These are phyloP conservation scores for Ochotona curzoniae DNA, from an alignment of 2,113 vertebrate species.

Conservation along the genomic window DNA sequence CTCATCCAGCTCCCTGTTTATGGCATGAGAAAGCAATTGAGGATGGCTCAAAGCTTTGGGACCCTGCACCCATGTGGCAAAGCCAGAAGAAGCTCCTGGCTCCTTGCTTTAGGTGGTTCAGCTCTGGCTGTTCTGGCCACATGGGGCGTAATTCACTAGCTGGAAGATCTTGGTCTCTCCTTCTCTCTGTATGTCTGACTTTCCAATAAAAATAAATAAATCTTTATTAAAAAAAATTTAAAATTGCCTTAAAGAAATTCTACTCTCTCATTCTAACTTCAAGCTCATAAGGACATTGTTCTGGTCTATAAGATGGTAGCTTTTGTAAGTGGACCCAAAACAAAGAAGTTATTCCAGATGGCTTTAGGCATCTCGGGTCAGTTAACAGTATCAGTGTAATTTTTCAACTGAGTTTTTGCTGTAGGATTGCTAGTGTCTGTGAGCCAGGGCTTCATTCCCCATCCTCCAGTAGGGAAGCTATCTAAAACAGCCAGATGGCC, in stretches of 20 bases:
- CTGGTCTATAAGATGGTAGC: neutral
- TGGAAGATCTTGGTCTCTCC: no score
- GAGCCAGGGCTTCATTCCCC: neutral
- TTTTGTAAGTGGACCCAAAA: neutral
- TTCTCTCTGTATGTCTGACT: no score
- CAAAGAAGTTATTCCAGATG: neutral
- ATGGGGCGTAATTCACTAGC: no score
- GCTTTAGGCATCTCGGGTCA: neutral
- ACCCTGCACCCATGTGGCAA: no score
- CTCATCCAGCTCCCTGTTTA: no score
- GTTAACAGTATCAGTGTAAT: neutral
- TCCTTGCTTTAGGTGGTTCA: no score
- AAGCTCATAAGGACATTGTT: neutral
- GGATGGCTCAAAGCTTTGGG: no score
- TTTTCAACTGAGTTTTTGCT: conserved; percentile 33
- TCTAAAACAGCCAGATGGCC: neutral
- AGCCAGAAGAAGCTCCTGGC: no score
- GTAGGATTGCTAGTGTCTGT: neutral
- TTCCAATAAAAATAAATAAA: no score
- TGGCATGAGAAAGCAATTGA: no score
- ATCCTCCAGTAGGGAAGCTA: neutral
- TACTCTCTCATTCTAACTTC: neutral
- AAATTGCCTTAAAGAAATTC: neutral
- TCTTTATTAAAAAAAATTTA: neutral
- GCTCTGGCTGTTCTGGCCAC: no score